Conservation (phyloP, 2,113 vertebrate species). For the Heteronetta atricapilla region DNA sequence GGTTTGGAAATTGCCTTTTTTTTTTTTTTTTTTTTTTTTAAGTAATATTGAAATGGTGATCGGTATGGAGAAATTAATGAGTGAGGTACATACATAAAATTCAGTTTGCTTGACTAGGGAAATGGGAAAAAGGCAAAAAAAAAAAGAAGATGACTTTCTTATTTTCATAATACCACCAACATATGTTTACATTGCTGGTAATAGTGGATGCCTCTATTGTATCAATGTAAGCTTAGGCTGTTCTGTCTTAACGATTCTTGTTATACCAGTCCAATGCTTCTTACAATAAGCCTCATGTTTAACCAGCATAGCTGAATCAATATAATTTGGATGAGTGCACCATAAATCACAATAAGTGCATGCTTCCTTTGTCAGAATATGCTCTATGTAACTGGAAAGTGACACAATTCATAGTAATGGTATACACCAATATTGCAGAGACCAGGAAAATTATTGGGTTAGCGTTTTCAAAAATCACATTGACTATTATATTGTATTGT, state of each 20-base stretch:
- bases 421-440: background rate
- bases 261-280: background rate
- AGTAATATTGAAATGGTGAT: background rate
- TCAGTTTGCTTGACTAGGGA: background rate
- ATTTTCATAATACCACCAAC: background rate
- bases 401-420: background rate
- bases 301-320: background rate
- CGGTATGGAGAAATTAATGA: background rate
- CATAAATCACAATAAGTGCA: background rate
- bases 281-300: background rate
- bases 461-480: background rate
- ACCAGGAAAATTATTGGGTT: background rate
- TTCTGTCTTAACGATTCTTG: background rate
- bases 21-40: background rate
- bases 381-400: background rate
- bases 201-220: rapidly evolving
- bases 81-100: background rate
- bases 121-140: background rate
- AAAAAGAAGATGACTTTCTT: background rate
- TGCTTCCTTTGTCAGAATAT: background rate
- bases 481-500: background rate
- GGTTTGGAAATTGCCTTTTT: background rate
- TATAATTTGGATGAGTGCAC: background rate
- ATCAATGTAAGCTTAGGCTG: background rate
- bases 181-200: background rate